Evolutionary conservation across 2,888 invertebrate species (phyloP), one percentile per base, ranked within the genome.

Genomic region (Diplolepis rosae): DNA sequence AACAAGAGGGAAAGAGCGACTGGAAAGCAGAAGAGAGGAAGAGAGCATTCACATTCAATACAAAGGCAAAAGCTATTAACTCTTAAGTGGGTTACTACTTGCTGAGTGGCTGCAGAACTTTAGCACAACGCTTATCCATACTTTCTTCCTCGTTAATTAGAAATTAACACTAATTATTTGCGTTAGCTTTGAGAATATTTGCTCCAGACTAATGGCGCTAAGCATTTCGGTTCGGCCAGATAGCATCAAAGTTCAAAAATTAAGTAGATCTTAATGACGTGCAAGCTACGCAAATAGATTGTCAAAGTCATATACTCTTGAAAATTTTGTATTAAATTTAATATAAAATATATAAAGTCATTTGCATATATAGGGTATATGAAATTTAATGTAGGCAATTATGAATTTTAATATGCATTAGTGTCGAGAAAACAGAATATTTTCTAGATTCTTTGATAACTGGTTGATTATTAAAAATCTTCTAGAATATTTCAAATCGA

Each of bases 21-120:
- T 15, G 13, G 5, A 13, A 18, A 30, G 15, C 7, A 18, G 45
- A 18, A 18, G 42, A 39, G 30, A 30, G 27, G 30, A 9, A 30
- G 24, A 39, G 22, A 13, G 27, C 42, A 52, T 61, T 61, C 22
- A 61, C 22, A 61, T 7, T 35, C 61, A 22, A 39, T 35, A 56
- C 15, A 52, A 28, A 28, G 52, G 28, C n/a, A 52, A 52, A 52
- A 52, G 52, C 52, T 52, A 28, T 52, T 52, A 30, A 27, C 15
- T 15, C 52, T 15, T 52, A 28, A 52, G 28, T 52, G 52, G 15
- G n/a, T 52, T 52, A 52, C 27, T 2, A 28, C 28, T 52, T 4
- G 4, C 15, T 42, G 48, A 42, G 54, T 54, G 45, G 27, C 32
- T 30, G n/a, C 27, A 51, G 35, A 51, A 65, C 54, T 68, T 65